These are phyloP conservation scores for Daboia siamensis DNA, from an alignment of 2,113 vertebrate species.

Conservation along the genomic window DNA sequence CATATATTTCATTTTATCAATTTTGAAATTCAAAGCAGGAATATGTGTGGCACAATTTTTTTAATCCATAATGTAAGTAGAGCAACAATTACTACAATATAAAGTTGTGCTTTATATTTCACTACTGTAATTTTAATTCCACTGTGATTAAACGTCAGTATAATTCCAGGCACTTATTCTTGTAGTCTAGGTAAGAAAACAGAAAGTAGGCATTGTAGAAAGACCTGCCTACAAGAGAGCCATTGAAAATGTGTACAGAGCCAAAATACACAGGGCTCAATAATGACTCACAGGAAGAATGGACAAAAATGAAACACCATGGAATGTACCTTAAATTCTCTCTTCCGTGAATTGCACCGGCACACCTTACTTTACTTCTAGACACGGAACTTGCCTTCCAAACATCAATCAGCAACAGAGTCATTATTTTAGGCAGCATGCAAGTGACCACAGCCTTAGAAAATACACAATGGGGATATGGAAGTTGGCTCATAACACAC, in stretches of 20 bases:
- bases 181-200: background rate
- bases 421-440: conserved; percentile 37
- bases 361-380: conserved; percentile 1
- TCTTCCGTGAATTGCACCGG: conserved; percentile 25
- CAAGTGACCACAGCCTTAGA: conserved; percentile 37
- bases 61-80: background rate
- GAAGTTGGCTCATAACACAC: conserved; percentile 47
- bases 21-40: background rate
- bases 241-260: background rate
- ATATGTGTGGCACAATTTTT: background rate
- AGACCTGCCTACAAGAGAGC: background rate
- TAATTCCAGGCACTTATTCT: background rate
- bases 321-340: conserved; percentile 54
- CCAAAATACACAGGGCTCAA: background rate
- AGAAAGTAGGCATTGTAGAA: background rate
- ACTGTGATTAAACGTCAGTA: background rate
- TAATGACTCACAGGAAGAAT: background rate
- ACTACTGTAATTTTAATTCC: background rate
- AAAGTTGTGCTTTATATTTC: background rate
- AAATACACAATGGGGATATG: conserved; percentile 45
- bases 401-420: conserved; percentile 11
- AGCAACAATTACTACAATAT: background rate
- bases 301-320: background rate
- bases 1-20: background rate
- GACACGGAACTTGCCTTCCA: background rate